Evolutionary conservation across 2,888 invertebrate genomes (phyloP).

Genomic region (Rhamnusium bicolor): DNA sequence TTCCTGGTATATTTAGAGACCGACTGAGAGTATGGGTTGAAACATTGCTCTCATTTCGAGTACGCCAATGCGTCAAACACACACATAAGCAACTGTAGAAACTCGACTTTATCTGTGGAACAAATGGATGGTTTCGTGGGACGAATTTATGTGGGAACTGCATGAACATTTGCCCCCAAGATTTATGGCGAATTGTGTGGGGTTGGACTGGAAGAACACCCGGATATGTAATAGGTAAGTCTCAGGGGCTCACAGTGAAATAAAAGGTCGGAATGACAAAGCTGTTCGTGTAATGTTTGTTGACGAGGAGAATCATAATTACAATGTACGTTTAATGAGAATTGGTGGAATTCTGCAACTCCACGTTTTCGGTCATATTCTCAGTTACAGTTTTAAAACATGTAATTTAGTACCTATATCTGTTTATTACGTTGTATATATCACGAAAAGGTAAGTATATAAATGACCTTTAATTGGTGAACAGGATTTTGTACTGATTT

Average conservation of each 20-base stretch:
- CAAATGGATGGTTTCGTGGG: constrained; percentile 55
- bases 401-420: not conserved
- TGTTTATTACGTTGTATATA: not conserved
- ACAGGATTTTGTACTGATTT: not conserved
- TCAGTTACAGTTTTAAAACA: not conserved
- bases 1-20: not conserved
- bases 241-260: constrained; percentile 26
- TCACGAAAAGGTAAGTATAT: not conserved
- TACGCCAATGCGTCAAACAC: constrained; percentile 7
- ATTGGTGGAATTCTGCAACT: not conserved
- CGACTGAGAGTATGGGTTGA: not conserved
- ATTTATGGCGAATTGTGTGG: constrained; percentile 48
- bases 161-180: constrained; percentile 46
- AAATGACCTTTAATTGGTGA: not conserved
- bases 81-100: constrained; percentile 12
- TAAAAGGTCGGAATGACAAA: constrained; percentile 15
- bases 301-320: constrained; percentile 3
- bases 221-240: constrained; percentile 37
- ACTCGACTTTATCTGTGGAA: constrained; percentile 38
- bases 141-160: constrained; percentile 60
- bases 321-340: not conserved
- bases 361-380: not conserved
- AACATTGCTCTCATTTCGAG: not conserved
- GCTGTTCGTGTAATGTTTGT: not conserved
- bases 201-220: constrained; percentile 32